phyloP scores from a whole-genome alignment of 2,113 vertebrate species.

The Seriola quinqueradiata region DNA sequence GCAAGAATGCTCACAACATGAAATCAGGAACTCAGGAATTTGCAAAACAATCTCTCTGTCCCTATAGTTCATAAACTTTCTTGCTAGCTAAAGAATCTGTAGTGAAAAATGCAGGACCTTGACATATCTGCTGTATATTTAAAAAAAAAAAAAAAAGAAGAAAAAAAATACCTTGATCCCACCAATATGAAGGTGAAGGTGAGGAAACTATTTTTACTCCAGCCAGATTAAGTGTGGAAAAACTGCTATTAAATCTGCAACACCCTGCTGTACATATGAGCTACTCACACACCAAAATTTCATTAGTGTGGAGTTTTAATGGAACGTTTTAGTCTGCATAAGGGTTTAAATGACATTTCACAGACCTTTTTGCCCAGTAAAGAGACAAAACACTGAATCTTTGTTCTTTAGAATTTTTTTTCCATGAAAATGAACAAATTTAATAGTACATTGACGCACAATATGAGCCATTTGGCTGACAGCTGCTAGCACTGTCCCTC shows the following conservation, averaged over 20 bases:
- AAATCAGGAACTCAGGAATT: too few relatives aligned
- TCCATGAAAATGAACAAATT: constrained; percentile 1
- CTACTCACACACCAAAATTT: constrained; percentile 31
- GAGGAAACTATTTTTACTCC: constrained; percentile 3
- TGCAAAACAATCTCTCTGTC: too few relatives aligned
- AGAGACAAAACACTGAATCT: constrained; percentile 5
- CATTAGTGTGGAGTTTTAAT: constrained; percentile 36
- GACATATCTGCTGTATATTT: not conserved
- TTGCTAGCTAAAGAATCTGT: not conserved
- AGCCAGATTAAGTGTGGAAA: constrained; percentile 27
- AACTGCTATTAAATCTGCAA: constrained; percentile 30
- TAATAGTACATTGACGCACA: not conserved
- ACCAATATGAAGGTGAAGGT: constrained; percentile 13
- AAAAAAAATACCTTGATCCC: not conserved
- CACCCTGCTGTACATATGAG: constrained; percentile 35
- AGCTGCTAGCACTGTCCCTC: not conserved
- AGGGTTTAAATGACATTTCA: constrained; percentile 23
- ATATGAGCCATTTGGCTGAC: not conserved
- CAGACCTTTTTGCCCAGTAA: constrained; percentile 6
- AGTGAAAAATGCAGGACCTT: not conserved
- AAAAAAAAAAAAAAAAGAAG: not conserved
- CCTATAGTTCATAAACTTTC: too few relatives aligned
- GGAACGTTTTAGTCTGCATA: constrained; percentile 25
- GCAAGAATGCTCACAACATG: too few relatives aligned
- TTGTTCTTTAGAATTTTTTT: constrained; percentile 4